Evolutionary conservation across 2,888 invertebrate genomes (phyloP), one percentile per base, ranked within the genome.

Genomic region (Spatulosminthurus flaviceps): DNA sequence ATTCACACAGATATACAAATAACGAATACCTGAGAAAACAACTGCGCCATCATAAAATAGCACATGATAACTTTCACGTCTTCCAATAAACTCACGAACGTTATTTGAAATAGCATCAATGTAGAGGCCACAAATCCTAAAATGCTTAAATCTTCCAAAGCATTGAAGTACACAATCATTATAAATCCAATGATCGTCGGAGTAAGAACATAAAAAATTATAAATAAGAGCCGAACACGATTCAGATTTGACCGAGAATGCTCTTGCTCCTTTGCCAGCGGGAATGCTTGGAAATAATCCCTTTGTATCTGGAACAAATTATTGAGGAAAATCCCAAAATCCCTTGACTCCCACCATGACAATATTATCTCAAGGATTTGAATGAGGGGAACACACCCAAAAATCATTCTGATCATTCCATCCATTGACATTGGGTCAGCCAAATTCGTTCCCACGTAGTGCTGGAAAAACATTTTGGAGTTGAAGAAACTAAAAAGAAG

Each of bases 41-140:
- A 34, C 16, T 41, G 5, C 0, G 26, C 72, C 1, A 72, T 7
- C 22, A 24, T 34, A 9, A 22, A 22, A 60, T 78, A 78, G 22
- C 26, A 29, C 72, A 78, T 1, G 1, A 78, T 24, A 5, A 72
- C 72, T 66, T 72, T 71, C 11, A 64, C 29, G 24, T 78, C 78
- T n/a, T 78, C 78, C 4, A 78, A 24, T 0, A 78, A 29, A 19
- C 19, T 72, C 2, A 24, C 72, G 5, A 60, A 24, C 1, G n/a
- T 42, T 4, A 71, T 16, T 22, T 78, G 51, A 51, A 24, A 70
- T 1, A 43, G 51, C 16, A 29, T 1, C 0, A 29, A 21, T 1
- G 26, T 2, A 4, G 42, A 21, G 4, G 22, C 1, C 2, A 64
- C n/a, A 11, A 73, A 28, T 1, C 28, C 73, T 19, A 26, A 11